A percentile compares a stretch with the other conserved stretches of the same genome.
phyloP scores from a whole-genome alignment of 1,140 invertebrate species.

The Atta texana region DNA sequence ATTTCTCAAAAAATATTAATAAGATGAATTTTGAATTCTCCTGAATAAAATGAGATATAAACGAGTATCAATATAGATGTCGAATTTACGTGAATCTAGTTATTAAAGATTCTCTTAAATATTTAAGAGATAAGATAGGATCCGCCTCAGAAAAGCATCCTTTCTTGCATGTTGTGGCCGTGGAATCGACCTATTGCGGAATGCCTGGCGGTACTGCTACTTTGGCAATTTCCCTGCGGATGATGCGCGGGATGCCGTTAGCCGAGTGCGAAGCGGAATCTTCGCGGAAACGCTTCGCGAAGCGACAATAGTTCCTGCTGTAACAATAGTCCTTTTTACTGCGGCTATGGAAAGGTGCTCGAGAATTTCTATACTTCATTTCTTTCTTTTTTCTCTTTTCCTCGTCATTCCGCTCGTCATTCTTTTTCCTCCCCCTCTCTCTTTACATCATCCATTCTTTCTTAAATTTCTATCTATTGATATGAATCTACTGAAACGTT shows the following conservation, averaged over 20 bases:
- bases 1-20: background rate
- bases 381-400: constrained; percentile 16
- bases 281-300: constrained; percentile 73
- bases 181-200: constrained; percentile 33
- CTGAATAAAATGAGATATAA: background rate
- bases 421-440: background rate
- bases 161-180: constrained; percentile 12
- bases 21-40: background rate
- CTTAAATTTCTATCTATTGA: constrained; percentile 30
- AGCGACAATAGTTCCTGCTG: constrained; percentile 71
- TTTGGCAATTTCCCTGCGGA: constrained; percentile 72
- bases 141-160: constrained; percentile 3
- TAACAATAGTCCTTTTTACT: constrained; percentile 75
- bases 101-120: background rate
- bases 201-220: constrained; percentile 47
- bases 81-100: background rate
- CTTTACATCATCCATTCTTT: background rate
- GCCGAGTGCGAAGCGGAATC: constrained; percentile 74
- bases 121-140: background rate
- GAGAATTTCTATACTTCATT: constrained; percentile 44
- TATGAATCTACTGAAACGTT: background rate
- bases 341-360: constrained; percentile 21
- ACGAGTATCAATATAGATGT: background rate
- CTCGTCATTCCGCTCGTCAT: background rate
- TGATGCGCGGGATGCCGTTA: constrained; percentile 74